Evolutionary conservation across 2,888 invertebrate species (phyloP).

Genomic region (Epirrita christyi): DNA sequence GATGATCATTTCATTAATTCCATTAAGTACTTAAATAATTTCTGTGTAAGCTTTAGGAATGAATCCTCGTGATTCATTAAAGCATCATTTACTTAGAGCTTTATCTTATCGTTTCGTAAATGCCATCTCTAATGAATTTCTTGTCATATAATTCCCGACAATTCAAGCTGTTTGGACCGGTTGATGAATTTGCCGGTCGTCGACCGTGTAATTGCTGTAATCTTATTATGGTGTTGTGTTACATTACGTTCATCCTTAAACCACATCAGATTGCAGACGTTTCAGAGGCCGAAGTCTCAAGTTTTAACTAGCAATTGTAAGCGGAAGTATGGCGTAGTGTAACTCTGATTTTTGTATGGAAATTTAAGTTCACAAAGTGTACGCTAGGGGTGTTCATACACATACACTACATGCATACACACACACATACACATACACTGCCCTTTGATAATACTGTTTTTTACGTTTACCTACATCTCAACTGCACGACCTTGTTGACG

Average conservation of each 20-base stretch:
- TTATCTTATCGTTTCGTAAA: slow-evolving; percentile 15
- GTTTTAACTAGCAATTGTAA: no score
- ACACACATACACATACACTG: no score
- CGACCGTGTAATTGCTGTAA: slow-evolving; percentile 42
- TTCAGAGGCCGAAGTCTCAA: slow-evolving; percentile 12
- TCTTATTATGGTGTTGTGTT: slow-evolving; percentile 42
- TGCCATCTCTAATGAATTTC: slow-evolving; percentile 21
- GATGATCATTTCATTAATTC: neutral
- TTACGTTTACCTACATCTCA: no score
- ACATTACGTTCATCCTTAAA: slow-evolving; percentile 39
- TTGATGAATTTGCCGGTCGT: slow-evolving; percentile 35
- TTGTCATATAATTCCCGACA: slow-evolving; percentile 13
- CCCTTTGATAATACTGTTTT: no score
- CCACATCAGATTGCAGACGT: slow-evolving; percentile 33
- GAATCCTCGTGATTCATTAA: neutral
- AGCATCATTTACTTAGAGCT: neutral
- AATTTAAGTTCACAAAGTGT: no score
- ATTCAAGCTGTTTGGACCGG: slow-evolving; percentile 16
- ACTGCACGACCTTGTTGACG: no score
- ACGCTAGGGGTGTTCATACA: no score
- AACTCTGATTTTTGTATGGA: no score
- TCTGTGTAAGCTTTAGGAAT: neutral
- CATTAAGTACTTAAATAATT: neutral
- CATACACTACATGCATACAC: no score
- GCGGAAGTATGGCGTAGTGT: no score